Evolutionary conservation across 2,113 vertebrate genomes (phyloP).

Genomic region (Eolophus roseicapilla): DNA sequence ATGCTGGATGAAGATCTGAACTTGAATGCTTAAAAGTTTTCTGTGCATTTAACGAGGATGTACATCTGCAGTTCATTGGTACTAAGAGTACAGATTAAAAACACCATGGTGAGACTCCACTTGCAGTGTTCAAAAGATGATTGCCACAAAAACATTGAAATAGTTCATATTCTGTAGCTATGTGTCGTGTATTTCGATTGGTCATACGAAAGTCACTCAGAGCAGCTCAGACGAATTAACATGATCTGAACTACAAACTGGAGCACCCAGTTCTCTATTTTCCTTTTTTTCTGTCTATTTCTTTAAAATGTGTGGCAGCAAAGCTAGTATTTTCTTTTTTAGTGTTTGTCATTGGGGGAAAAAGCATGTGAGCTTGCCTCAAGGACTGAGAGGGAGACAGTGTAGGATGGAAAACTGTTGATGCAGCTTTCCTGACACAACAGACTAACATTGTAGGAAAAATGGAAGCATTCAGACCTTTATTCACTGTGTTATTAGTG

Average conservation of each 20-base stretch:
- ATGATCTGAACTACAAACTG: background rate
- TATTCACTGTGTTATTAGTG: background rate
- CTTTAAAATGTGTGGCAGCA: background rate
- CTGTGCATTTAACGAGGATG: background rate
- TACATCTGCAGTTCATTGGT: background rate
- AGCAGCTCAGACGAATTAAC: background rate
- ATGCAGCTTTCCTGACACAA: slow-evolving; percentile 12
- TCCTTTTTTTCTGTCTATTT: background rate
- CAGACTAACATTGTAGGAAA: background rate
- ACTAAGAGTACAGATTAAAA: background rate
- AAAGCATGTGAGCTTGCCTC: background rate
- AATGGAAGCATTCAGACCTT: background rate
- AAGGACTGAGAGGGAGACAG: background rate
- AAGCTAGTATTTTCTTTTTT: background rate
- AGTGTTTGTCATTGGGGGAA: background rate
- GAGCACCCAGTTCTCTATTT: background rate
- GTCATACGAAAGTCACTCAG: background rate
- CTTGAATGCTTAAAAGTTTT: background rate
- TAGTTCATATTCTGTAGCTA: background rate
- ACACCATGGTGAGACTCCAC: background rate
- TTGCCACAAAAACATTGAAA: background rate
- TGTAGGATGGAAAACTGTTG: slow-evolving; percentile 31
- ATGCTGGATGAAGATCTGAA: background rate
- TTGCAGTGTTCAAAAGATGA: background rate
- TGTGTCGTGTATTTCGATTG: background rate